These are phyloP conservation scores for Brachyalestes nurse DNA, from an alignment of 2,797 vertebrate species.

Conservation along the genomic window DNA sequence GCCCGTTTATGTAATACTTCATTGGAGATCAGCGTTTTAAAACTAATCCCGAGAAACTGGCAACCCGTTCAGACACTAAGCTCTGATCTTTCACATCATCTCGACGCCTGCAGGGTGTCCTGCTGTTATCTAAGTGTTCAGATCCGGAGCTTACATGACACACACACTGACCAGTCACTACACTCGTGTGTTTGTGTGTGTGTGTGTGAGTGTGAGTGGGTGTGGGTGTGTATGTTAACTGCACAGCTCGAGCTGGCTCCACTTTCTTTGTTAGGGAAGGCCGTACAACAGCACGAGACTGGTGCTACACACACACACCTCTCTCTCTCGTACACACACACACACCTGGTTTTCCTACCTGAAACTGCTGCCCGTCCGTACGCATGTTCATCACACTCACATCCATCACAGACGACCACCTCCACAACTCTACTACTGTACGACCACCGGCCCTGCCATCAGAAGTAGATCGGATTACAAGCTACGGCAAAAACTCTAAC, in stretches of 20 bases:
- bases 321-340: too few relatives aligned
- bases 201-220: too few relatives aligned
- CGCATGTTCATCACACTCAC: background rate
- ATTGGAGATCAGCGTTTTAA: background rate
- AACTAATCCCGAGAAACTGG: too few relatives aligned
- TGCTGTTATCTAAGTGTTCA: too few relatives aligned
- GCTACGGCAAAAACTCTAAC: background rate
- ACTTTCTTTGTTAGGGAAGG: slow-evolving; percentile 41
- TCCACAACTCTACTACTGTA: background rate
- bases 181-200: too few relatives aligned
- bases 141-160: too few relatives aligned
- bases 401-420: slow-evolving; percentile 18
- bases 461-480: background rate
- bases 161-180: too few relatives aligned
- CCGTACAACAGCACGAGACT: background rate
- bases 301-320: too few relatives aligned
- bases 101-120: too few relatives aligned
- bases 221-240: too few relatives aligned
- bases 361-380: slow-evolving; percentile 12
- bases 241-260: background rate
- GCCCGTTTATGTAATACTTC: background rate
- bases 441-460: background rate
- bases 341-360: slow-evolving; percentile 38
- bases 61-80: too few relatives aligned
- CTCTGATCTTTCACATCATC: too few relatives aligned